Conservation (phyloP, 2,113 vertebrate species). For the Asarcornis scutulata region DNA sequence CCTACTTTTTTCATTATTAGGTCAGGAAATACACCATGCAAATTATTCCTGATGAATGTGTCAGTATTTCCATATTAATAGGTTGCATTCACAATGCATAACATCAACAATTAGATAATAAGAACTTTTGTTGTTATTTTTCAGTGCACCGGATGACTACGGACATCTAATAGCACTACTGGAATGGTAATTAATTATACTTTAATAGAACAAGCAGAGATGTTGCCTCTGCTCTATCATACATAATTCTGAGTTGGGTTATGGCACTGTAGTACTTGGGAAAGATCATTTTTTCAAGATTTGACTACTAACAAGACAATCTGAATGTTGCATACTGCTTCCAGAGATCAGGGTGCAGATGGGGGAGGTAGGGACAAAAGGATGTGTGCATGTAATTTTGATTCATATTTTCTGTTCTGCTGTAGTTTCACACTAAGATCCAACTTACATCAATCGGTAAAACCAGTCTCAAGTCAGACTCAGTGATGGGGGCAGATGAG, state of each 20-base stretch:
- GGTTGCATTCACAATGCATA: not conserved
- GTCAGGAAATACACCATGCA: constrained; percentile 14
- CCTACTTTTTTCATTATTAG: constrained; percentile 24
- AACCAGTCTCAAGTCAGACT: not conserved
- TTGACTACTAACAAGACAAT: not conserved
- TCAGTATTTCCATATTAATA: constrained; percentile 23
- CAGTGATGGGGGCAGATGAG: not conserved
- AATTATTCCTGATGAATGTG: not conserved
- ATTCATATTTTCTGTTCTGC: not conserved
- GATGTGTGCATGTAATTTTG: not conserved
- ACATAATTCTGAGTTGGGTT: not conserved
- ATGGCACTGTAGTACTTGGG: not conserved
- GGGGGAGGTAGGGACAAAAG: not conserved
- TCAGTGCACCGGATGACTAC: not conserved
- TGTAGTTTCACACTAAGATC: not conserved
- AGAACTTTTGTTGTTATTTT: constrained; percentile 11
- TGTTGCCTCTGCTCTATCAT: not conserved
- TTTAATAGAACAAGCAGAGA: not conserved
- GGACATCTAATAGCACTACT: not conserved
- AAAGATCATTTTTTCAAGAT: not conserved
- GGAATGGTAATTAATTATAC: constrained; percentile 26
- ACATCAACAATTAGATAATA: not conserved
- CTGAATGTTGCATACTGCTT: accelerated
- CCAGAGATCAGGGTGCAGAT: not conserved
- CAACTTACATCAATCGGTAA: not conserved